A percentile compares a stretch with the other conserved stretches of the same genome.
phyloP scores from a whole-genome alignment of 2,113 vertebrate genomes.

The Lophura nycthemera region DNA sequence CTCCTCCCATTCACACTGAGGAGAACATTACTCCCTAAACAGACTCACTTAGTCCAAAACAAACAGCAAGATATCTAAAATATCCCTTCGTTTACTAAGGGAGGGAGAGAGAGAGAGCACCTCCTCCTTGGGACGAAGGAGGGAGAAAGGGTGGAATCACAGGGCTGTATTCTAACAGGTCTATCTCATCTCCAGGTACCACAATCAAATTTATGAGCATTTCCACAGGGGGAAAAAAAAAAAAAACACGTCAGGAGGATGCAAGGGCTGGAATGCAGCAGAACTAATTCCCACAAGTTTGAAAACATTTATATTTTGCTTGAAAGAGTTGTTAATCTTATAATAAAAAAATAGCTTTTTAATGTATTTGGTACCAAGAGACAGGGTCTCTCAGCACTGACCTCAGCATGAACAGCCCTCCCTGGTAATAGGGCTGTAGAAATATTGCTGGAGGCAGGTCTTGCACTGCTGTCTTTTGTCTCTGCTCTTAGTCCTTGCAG shows the following conservation, averaged over 20 bases:
- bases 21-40: conserved; percentile 50
- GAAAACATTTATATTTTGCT: conserved; percentile 2
- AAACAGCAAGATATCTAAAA: conserved; percentile 52
- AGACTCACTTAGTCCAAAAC: conserved; percentile 34
- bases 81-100: conserved; percentile 13
- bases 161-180: background rate
- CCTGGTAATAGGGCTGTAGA: conserved; percentile 16
- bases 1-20: conserved; percentile 33
- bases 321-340: conserved; percentile 34
- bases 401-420: conserved; percentile 26
- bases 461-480: conserved; percentile 38
- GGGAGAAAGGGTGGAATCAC: background rate
- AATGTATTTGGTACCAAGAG: background rate
- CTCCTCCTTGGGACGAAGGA: background rate
- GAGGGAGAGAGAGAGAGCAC: background rate
- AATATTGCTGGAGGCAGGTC: conserved; percentile 58
- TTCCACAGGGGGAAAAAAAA: background rate
- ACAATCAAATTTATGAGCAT: background rate
- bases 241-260: background rate
- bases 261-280: background rate
- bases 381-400: conserved; percentile 6
- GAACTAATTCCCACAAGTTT: conserved; percentile 2
- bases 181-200: background rate
- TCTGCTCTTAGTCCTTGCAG: conserved; percentile 23
- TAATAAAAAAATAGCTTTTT: conserved; percentile 23